Base-by-base conservation (phyloP, 2,888 invertebrate genomes). In the Blastobasis lacticolella region DNA sequence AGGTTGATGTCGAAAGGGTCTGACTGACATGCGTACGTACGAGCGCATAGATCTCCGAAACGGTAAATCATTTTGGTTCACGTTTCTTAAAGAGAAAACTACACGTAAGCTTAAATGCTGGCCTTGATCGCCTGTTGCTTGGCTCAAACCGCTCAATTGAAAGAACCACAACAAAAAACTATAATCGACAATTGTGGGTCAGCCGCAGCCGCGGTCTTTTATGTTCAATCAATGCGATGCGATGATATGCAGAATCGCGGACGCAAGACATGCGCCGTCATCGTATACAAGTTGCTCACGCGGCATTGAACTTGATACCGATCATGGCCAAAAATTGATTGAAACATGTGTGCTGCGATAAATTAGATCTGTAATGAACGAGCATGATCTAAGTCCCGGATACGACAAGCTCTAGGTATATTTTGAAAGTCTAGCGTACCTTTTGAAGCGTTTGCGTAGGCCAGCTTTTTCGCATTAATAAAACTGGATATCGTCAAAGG, bases 161-260 rank as follows among this genome's bases (percentile, higher is more conserved):
- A 23, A 23, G 23, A 23, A 23, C 23, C 23, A 23, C 23, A 23
- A 23, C 23, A 23, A 23, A 23, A 23, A 23, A 23, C 2, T 46
- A 51, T 54, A 55, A 57, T 55, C 47, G 51, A 51, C 57, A 58
- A 49, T 54, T 45, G 59, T 71, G 54, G 74, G 75, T 75, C 68
- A 75, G 60, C 67, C 63, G 56, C 57, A 58, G 55, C 53, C 56
- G 58, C 53, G 54, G 51, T 59, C 61, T 49, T 58, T 58, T 66
- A 60, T 67, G 61, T 66, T 62, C 60, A 63, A 66, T 65, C 59
- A 62, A 64, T 63, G 63, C 59, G 56, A 53, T 58, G 53, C 52
- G 57, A 73, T 76, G 79, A 79, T 67, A 63, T 53, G 69, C 74
- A 73, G 55, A 72, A 69, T 67, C 62, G 51, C 56, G 63, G 67